Evolutionary conservation across 2,113 vertebrate genomes (phyloP).

Genomic region (Centropristis striata): DNA sequence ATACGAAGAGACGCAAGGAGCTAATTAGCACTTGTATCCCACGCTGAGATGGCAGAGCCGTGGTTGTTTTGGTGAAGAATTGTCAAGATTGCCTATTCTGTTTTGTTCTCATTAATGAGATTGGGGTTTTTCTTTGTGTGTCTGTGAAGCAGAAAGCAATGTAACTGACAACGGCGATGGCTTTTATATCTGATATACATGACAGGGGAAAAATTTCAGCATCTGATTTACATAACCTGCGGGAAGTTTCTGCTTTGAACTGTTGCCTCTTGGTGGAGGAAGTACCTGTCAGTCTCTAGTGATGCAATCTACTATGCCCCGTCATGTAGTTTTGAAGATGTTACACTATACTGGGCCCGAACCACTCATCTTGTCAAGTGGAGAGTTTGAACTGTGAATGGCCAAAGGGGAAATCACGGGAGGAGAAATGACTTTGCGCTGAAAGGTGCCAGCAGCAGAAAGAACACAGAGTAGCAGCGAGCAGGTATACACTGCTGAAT

Average conservation of each 20-base stretch:
- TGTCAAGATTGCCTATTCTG: conserved; percentile 65
- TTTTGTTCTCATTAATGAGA: conserved; percentile 74
- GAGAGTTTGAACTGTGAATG: conserved; percentile 49
- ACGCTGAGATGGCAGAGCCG: conserved; percentile 49
- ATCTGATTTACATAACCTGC: conserved; percentile 57
- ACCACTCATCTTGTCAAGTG: conserved; percentile 60
- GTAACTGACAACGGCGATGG: conserved; percentile 34
- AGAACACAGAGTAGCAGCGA: conserved; percentile 17
- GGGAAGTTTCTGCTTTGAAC: conserved; percentile 51
- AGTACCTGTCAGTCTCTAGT: conserved; percentile 57
- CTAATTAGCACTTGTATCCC: conserved; percentile 71
- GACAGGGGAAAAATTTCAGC: conserved; percentile 41
- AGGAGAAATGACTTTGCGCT: conserved; percentile 34
- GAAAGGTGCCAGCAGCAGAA: conserved; percentile 34
- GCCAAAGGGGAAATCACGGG: conserved; percentile 46
- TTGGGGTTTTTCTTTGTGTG: conserved; percentile 35
- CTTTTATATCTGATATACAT: conserved; percentile 49
- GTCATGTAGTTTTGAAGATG: conserved; percentile 39
- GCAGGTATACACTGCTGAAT: conserved; percentile 33
- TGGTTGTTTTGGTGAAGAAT: conserved; percentile 67
- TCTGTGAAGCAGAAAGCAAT: conserved; percentile 50
- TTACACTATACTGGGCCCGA: conserved; percentile 37
- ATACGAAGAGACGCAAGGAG: conserved; percentile 60
- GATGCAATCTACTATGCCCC: conserved; percentile 53
- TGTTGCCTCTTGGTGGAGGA: conserved; percentile 55